Conservation (phyloP, 1,140 invertebrate species). For the Zaprionus ornatus region DNA sequence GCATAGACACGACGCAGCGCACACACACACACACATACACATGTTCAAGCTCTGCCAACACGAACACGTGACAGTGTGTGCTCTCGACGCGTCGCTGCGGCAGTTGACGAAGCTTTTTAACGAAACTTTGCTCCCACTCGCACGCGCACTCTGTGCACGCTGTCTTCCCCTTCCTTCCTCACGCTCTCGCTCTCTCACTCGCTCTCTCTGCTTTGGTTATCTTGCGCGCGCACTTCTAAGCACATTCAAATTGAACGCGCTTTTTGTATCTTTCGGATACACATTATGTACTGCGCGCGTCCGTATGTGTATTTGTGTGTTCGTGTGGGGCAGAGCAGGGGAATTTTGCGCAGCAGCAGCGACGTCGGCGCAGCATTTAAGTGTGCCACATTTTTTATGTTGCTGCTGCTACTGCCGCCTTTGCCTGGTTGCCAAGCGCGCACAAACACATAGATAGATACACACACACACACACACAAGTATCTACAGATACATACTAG, state of each 20-base stretch:
- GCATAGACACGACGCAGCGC: conserved; percentile 29
- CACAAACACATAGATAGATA: conserved; percentile 59
- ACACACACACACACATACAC: conserved; percentile 34
- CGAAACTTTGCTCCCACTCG: conserved; percentile 52
- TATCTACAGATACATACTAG: conserved; percentile 22
- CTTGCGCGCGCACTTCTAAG: conserved; percentile 72
- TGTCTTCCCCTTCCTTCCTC: not conserved
- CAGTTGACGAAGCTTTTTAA: conserved; percentile 67
- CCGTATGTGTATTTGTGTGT: conserved; percentile 14
- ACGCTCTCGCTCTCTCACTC: conserved; percentile 12
- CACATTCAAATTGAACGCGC: conserved; percentile 68
- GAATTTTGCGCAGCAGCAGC: conserved; percentile 69
- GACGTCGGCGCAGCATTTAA: conserved; percentile 58
- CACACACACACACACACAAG: conserved; percentile 31
- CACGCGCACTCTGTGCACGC: conserved; percentile 23
- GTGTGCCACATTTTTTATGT: conserved; percentile 75
- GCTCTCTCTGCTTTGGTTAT: conserved; percentile 27
- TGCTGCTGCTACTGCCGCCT: conserved; percentile 25
- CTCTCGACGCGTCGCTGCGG: conserved; percentile 27
- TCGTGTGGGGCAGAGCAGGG: conserved; percentile 41
- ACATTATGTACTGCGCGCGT: conserved; percentile 40
- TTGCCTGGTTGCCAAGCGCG: conserved; percentile 69
- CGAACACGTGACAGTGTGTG: conserved; percentile 63
- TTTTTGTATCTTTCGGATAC: conserved; percentile 70
- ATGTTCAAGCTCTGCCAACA: conserved; percentile 20